phyloP scores from a whole-genome alignment of 2,888 invertebrate species.

The Rhyacophila evoluta region DNA sequence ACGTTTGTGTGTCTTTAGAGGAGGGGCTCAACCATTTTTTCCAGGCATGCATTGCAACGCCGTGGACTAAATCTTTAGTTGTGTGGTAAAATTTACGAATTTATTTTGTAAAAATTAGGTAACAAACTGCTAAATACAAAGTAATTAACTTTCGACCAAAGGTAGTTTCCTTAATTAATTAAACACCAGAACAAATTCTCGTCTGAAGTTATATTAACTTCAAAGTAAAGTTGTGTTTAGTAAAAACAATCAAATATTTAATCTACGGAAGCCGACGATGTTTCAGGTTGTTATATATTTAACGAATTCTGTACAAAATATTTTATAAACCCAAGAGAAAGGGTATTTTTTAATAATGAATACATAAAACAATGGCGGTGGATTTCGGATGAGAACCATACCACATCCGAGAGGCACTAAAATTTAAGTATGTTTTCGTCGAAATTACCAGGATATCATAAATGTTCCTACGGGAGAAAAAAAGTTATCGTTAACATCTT shows the following conservation, averaged over 20 bases:
- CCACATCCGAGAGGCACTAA: neutral
- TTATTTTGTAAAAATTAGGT: neutral
- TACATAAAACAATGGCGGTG: neutral
- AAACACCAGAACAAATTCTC: neutral
- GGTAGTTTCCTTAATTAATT: neutral
- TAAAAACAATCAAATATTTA: neutral
- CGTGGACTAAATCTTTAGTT: no score
- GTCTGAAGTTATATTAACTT: neutral
- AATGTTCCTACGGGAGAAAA: neutral
- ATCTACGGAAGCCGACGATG: neutral
- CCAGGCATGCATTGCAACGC: no score
- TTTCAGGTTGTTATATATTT: neutral
- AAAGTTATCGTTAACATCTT: slow-evolving; percentile 8
- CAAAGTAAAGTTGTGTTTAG: no score
- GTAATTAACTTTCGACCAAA: no score
- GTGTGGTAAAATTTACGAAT: neutral
- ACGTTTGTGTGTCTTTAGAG: no score
- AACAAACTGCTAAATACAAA: no score
- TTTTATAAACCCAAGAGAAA: neutral
- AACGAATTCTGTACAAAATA: neutral
- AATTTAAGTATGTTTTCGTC: slow-evolving; percentile 2
- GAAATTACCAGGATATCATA: slow-evolving; percentile 13
- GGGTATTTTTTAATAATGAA: neutral
- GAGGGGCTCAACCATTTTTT: no score
- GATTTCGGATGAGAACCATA: neutral